phyloP scores from a whole-genome alignment of 2,113 vertebrate genomes.

The Ailuropoda melanoleuca region DNA sequence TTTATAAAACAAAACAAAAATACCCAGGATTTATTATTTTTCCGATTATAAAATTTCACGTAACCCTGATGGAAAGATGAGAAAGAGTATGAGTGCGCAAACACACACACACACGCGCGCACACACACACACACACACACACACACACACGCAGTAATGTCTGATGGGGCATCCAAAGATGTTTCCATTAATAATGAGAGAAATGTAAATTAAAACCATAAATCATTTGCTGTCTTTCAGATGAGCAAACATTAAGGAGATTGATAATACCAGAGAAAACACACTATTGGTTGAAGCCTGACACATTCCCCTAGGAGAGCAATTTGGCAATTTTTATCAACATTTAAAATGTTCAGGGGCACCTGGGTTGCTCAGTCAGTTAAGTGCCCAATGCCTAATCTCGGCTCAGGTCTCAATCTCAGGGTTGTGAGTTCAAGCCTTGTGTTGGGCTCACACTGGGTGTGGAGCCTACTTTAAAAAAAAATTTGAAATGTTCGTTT shows the following conservation, averaged over 20 bases:
- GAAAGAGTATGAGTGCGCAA: too few relatives aligned
- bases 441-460: neutral
- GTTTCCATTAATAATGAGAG: neutral
- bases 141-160: neutral
- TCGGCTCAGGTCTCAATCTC: neutral
- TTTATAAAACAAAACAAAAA: neutral
- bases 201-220: neutral
- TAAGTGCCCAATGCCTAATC: neutral
- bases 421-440: neutral
- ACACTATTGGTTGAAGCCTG: neutral
- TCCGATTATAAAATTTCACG: neutral
- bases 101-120: rapidly evolving
- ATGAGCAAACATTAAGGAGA: neutral
- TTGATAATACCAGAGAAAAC: neutral
- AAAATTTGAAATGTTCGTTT: neutral
- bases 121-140: neutral
- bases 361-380: neutral
- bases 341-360: neutral
- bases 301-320: neutral
- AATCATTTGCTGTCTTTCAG: neutral
- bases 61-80: neutral
- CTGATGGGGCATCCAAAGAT: neutral
- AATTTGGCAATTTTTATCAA: neutral
- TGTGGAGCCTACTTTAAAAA: neutral
- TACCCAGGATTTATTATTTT: neutral